These are phyloP conservation scores for Chondrosia reniformis DNA, from an alignment of 37 sponge, comb jelly and placozoan species.

Conservation along the genomic window DNA sequence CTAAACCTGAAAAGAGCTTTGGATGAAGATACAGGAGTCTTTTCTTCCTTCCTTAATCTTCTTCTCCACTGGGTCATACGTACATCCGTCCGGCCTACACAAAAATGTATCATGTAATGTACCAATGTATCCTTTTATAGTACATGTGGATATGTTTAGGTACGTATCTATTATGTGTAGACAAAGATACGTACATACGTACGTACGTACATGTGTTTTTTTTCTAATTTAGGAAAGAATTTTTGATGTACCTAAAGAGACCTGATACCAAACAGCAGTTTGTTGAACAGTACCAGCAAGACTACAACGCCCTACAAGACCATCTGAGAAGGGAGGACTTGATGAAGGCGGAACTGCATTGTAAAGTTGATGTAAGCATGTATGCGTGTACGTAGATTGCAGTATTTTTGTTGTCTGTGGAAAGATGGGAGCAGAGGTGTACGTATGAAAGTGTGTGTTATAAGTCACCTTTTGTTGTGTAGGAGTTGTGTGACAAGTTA, in stretches of 20 bases:
- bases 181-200: neutral
- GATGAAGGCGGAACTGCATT: slow-evolving; percentile 94
- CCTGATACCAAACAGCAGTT: slow-evolving; percentile 95
- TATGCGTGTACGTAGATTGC: slow-evolving; percentile 3
- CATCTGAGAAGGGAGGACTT: slow-evolving; percentile 67
- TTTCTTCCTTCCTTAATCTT: too few species aligned
- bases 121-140: too few species aligned
- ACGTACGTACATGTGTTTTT: neutral
- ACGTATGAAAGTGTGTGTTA: neutral
- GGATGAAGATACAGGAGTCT: too few species aligned
- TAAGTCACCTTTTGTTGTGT: neutral
- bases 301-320: slow-evolving; percentile 70
- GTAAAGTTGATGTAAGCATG: slow-evolving; percentile 79
- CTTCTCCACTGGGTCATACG: too few species aligned
- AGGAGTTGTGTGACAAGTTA: slow-evolving; percentile 89
- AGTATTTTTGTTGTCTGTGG: neutral
- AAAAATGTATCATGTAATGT: too few species aligned
- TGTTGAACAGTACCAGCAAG: slow-evolving; percentile 74
- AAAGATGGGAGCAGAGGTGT: neutral
- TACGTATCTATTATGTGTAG: too few species aligned
- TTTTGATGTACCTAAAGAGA: slow-evolving; percentile 57
- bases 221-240: slow-evolving; percentile 65
- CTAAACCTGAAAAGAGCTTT: too few species aligned
- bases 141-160: too few species aligned
- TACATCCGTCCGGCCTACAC: too few species aligned